Base-by-base conservation (phyloP, 2,888 invertebrate species). In the Junonia oenone region DNA sequence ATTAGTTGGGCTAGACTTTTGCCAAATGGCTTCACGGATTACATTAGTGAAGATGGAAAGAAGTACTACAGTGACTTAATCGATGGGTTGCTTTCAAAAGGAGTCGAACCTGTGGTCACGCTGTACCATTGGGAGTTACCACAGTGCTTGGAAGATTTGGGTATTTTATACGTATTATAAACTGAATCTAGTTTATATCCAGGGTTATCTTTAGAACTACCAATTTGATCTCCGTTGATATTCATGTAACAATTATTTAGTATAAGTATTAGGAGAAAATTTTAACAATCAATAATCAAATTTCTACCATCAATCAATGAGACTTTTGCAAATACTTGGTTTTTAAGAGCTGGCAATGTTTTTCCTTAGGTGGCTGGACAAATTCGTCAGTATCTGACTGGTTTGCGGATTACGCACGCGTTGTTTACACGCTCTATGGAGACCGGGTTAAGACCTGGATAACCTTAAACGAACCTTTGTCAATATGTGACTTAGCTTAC, bases 1-100 rank as follows among this genome's bases (percentile, higher is more conserved):
- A 74, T 93, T 51, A 91, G 93, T 0, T 95, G 95, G 95, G 67
- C 93, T 0, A 82, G 95, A 26, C 85, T 95, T 17, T 76, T 95
- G 58, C 94, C 95, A 0, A 87, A 81, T 9, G 94, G 94, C n/a
- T 86, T 89, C 55, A 71, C 85, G 17, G 88, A 92, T 63, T 68
- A 82, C 6, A 79, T 94, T n/a, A 96, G 93, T 71, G 80, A 88
- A 49, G 91, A 91, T 1, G 96, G 94, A 9, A 83, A 94, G 13
- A 76, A 87, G 13, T 94, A 95, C 76, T 96, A 96, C 76, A 93
- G 92, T 64, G 83, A 92, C 51, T 73, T 96, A 35, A 93, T 96
- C 31, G 83, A 95, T 68, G 93, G 91, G 51, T 81, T 95, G 11
- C 63, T 93, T 11, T 79, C 68, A 15, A 89, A 91, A 37, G 91